phyloP scores from a whole-genome alignment of 2,113 vertebrate species.

The Pterocles orientalis region DNA sequence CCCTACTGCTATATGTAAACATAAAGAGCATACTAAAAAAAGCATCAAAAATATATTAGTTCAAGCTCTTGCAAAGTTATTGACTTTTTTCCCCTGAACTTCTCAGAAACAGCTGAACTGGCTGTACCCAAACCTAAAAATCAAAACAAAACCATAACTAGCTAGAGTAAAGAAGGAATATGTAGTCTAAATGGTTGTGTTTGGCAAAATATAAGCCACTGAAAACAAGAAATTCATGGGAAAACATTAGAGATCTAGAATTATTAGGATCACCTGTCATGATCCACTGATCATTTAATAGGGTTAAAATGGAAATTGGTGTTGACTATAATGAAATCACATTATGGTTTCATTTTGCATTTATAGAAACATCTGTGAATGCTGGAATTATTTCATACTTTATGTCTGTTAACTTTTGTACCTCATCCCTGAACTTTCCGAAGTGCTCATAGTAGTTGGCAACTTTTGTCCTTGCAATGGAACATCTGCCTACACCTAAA shows the following conservation, averaged over 20 bases:
- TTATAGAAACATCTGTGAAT: slow-evolving; percentile 38
- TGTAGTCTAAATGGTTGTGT: background rate
- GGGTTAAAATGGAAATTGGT: slow-evolving; percentile 29
- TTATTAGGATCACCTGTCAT: background rate
- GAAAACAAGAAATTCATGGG: background rate
- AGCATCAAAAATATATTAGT: background rate
- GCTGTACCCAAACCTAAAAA: background rate
- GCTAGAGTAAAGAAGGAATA: background rate
- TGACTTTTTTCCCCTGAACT: background rate
- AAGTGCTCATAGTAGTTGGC: background rate
- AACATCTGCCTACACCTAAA: background rate
- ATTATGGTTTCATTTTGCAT: background rate
- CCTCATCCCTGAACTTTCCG: background rate
- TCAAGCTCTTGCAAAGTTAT: background rate
- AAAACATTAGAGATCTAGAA: background rate
- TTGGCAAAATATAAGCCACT: background rate
- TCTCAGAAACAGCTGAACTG: slow-evolving; percentile 27
- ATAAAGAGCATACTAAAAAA: background rate
- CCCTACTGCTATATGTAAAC: background rate
- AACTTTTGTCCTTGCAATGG: background rate
- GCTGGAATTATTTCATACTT: background rate
- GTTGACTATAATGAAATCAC: slow-evolving; percentile 10
- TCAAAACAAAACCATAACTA: background rate
- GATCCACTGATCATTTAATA: background rate
- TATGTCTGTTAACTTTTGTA: background rate